Evolutionary conservation across 30 jellyfish, hydroid and myxozoan genomes (phyloP), one percentile per base, ranked within the genome.

Genomic region (Aurelia sp.): DNA sequence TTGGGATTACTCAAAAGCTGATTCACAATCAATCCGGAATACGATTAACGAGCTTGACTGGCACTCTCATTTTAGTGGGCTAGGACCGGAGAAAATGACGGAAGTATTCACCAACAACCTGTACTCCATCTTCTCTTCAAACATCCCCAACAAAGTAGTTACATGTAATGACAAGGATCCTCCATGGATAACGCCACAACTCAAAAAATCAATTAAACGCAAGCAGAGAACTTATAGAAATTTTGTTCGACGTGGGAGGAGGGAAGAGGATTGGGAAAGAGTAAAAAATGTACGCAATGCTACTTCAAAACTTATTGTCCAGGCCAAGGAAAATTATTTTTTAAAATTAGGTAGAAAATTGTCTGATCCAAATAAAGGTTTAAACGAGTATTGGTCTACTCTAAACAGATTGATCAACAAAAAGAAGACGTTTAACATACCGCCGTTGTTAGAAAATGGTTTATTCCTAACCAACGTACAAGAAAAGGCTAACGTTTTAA

Each of bases 131-230:
- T 30, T 65, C 22, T 27, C 33, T 2, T 27, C 33, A 27, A 27
- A 27, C 33, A 27, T 27, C 33, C 33, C 33, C 33, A 27, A 27
- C 33, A 27, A 27, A 27, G 33, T 27, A 27, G 33, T 27, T 27
- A 27, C 33, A 27, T 27, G 33, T 27, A 27, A 27, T 27, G 76
- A 65, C 48, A 65, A 65, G 76, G 76, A 65, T 65, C 76, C 76
- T 27, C 76, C 76, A 1, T 30, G 76, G 76, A 65, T 65, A 65
- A 65, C 76, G 17, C 76, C 76, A 65, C 76, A 65, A 65, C 76
- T 13, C 76, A 65, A 65, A 65, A 65, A n/a, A 65, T 65, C 76
- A 65, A 20, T 65, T 65, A 65, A 65, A 65, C 76, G 76, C 76
- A 65, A 65, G 76, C 76, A 65, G 48, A 65, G 48, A 65, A 65